Evolutionary conservation across 1,140 invertebrate genomes (phyloP), one percentile per base, ranked within the genome.

Genomic region (Drosophila orosa): DNA sequence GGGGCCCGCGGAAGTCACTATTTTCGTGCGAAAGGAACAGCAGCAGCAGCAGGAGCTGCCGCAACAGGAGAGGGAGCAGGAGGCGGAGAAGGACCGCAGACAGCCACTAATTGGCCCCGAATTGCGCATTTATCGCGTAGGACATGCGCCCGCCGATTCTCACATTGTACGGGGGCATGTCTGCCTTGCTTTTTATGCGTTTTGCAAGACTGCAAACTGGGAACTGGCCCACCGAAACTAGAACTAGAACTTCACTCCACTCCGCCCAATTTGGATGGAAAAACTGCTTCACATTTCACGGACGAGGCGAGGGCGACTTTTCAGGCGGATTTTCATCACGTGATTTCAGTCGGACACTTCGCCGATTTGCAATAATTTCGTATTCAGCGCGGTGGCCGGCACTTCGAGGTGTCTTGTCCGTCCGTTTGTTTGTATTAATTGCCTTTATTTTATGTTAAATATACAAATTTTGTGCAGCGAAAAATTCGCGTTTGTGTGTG

Each of bases 261-360:
- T 84, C 60, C 69, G 54, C 77, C 72, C 75, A 87, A 81, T 65
- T 83, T 55, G 57, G 54, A 55, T 73, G 27, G 29, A 54, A 84
- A 84, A 81, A 79, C 62, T 63, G 12, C 62, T 56, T 78, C 82
- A 74, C 78, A 77, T 79, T 78, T 85, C 83, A 89, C 84, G 73
- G 47, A 87, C 61, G 45, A 54, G 45, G 47, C 58, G 57, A 56
- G 76, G 61, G 48, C 56, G 69, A 61, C n/a, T 87, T 83, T 82
- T 87, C 63, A 83, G 67, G 47, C 84, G 84, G 63, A 89, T 80
- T 90, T 84, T 89, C 74, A 90, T 89, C 85, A 90, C 85, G 74
- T 80, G 80, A 75, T 72, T 74, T 74, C 44, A 59, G 80, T 67
- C 48, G 37, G 55, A 8, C 15, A 24, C 31, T n/a, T 31, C 13